Evolutionary conservation across 2,888 invertebrate species (phyloP).

Genomic region (Allophyes oxyacanthae): DNA sequence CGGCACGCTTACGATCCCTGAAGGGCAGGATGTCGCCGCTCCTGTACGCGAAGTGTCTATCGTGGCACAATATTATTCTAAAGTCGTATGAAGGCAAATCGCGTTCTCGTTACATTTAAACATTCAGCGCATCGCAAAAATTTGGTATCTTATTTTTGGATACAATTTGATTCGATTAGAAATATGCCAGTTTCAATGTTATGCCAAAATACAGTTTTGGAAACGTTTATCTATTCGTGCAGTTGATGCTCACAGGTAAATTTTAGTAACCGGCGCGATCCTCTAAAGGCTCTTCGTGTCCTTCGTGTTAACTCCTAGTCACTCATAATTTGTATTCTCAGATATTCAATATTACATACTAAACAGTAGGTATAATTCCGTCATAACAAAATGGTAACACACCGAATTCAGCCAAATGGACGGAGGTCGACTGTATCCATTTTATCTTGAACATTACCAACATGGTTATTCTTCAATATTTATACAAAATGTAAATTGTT

Average conservation of each 20-base stretch:
- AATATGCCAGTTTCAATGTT: neutral
- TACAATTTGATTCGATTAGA: no score
- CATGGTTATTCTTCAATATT: constrained; percentile 73
- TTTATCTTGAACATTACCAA: constrained; percentile 61
- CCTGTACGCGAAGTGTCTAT: constrained; percentile 4
- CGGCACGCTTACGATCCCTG: constrained; percentile 2
- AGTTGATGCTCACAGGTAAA: no score
- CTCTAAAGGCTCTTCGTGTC: no score
- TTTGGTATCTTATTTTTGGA: neutral
- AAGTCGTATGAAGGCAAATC: constrained; percentile 3
- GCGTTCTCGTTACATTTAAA: no score
- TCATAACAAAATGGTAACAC: constrained; percentile 32
- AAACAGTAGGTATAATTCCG: no score
- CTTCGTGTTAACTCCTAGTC: no score
- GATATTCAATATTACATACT: no score
- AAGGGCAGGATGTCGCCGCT: neutral
- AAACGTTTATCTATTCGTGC: no score
- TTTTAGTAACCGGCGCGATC: no score
- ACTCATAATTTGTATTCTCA: no score
- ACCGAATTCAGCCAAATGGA: constrained; percentile 39
- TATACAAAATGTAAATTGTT: constrained; percentile 79
- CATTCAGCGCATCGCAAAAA: neutral
- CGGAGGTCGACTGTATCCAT: constrained; percentile 56
- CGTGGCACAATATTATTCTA: neutral
- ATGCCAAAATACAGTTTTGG: no score